A percentile compares a stretch with the other conserved stretches of the same genome.
These are phyloP conservation scores for Polyergus mexicanus DNA, from an alignment of 1,140 invertebrate species.

Conservation along the genomic window DNA sequence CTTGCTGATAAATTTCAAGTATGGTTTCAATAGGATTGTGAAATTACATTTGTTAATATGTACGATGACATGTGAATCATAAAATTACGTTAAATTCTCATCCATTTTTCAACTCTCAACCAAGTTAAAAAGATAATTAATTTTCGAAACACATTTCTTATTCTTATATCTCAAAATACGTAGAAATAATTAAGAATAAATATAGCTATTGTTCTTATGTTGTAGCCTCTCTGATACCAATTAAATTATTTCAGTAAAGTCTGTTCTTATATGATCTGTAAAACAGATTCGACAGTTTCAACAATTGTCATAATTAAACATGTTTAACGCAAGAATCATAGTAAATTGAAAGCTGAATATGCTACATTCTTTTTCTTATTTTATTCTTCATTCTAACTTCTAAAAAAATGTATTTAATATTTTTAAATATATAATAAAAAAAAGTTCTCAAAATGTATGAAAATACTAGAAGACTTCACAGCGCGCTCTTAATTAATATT, in stretches of 20 bases:
- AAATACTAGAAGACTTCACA: background rate
- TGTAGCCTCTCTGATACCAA: background rate
- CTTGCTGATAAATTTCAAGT: background rate
- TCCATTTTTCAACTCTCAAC: conserved; percentile 6
- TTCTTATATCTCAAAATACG: background rate
- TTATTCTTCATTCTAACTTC: background rate
- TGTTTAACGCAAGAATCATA: background rate
- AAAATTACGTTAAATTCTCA: background rate
- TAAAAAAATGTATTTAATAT: conserved; percentile 16
- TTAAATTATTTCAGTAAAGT: background rate
- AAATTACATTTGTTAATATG: conserved; percentile 10
- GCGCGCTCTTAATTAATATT: background rate
- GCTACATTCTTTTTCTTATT: background rate
- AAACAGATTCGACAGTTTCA: conserved; percentile 34
- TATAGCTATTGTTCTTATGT: background rate
- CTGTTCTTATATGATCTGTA: background rate
- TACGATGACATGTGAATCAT: background rate
- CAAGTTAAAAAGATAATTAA: background rate
- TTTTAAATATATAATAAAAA: background rate
- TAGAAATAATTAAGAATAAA: conserved; percentile 6
- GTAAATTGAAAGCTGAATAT: background rate
- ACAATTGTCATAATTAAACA: conserved; percentile 15
- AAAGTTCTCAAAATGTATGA: conserved; percentile 16
- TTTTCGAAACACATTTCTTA: background rate
- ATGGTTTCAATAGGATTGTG: background rate